phyloP scores from a whole-genome alignment of 2,797 vertebrate genomes.

The Halcyon leucocephala region DNA sequence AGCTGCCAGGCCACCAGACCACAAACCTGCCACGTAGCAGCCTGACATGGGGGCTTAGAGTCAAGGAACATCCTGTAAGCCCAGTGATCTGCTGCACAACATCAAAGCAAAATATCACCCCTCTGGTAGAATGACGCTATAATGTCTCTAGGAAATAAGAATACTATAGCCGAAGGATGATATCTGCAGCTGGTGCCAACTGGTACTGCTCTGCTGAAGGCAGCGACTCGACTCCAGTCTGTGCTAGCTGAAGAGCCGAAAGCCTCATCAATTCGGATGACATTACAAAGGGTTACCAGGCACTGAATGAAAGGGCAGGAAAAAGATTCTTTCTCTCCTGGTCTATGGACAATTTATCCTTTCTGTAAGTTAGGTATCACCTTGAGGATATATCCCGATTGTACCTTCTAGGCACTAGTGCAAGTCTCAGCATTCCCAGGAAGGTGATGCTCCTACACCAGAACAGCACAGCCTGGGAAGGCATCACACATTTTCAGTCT shows the following conservation, averaged over 20 bases:
- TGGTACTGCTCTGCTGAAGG: neutral
- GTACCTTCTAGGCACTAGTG: neutral
- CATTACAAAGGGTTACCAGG: neutral
- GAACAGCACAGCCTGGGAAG: neutral
- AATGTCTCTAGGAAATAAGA: neutral
- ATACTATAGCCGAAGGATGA: neutral
- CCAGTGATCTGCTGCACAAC: neutral
- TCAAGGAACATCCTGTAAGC: neutral
- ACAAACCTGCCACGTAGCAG: neutral
- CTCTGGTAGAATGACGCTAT: neutral
- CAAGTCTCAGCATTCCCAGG: neutral
- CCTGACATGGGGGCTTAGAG: neutral
- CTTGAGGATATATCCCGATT: fast-evolving
- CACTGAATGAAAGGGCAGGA: neutral
- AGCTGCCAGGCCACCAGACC: neutral
- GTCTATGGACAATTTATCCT: neutral
- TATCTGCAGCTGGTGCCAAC: neutral
- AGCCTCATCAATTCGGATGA: neutral
- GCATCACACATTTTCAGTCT: neutral
- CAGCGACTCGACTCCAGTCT: neutral
- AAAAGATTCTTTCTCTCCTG: neutral
- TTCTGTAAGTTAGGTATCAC: neutral
- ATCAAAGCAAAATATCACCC: neutral
- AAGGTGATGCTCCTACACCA: neutral
- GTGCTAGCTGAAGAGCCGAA: neutral